Evolutionary conservation across 2,113 vertebrate genomes (phyloP), one percentile per base, ranked within the genome.

Genomic region (Marmota monax): DNA sequence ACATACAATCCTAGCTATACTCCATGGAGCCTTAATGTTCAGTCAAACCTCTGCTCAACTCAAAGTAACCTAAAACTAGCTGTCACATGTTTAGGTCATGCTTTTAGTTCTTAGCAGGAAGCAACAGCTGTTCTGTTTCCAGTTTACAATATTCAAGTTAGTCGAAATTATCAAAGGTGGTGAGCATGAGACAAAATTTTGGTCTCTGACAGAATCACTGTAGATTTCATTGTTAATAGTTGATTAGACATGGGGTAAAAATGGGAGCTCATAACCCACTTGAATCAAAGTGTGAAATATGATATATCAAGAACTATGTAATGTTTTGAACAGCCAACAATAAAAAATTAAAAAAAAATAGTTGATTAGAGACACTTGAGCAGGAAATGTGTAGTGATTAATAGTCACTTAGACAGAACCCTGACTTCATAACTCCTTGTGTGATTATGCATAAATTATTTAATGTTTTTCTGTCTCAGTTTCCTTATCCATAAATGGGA

Each of bases 81-180:
- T 20, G 37, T 84, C 51, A 48, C 32, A 17, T 4, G 2, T 56
- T 86, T 84, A 80, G 51, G 37, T 58, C 29, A 84, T 83, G 37
- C 12, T 76, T 93, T 91, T 12, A 45, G 7, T 93, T 89, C 23
- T 48, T n/a, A 91, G 67, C 74, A 86, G n/a, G 74, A 45, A 85
- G 42, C 2, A 73, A 9, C 13, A 48, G 42, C 4, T 39, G 5
- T 63, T 92, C 23, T 73, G 2, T 51, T 85, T 13, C 65, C 23
- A n/a, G 9, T 7, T 12, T 11, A 45, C 17, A 63, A 20, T 53
- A 86, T 51, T 32, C 25, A 53, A 70, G 22, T 95, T 90, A 22
- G 34, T 42, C 42, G 53, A 95, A 85, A 78, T 20, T 2, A 37
- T 22, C 25, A 12, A 22, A 1, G 27, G 18, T 27, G 51, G 42